A percentile compares a stretch with the other conserved stretches of the same genome.
Evolutionary conservation across 2,113 vertebrate species (phyloP).

Genomic region (Heterocephalus glaber): DNA sequence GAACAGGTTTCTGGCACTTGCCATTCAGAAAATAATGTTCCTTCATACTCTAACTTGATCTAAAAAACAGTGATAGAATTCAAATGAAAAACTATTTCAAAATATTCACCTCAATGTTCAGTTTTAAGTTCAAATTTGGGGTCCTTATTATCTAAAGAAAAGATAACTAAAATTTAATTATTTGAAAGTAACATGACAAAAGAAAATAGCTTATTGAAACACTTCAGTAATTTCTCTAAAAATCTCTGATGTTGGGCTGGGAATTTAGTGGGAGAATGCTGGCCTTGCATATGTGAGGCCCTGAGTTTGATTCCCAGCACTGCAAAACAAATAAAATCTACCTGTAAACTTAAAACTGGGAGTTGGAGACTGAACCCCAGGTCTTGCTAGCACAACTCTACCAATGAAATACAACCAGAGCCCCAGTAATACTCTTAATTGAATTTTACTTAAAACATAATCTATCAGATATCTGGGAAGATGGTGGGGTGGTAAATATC

Average conservation of each 20-base stretch:
- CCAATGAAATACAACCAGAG: too few relatives aligned
- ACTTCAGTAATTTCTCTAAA: not conserved
- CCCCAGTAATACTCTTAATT: not conserved
- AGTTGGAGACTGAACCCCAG: not conserved
- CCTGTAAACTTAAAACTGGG: not conserved
- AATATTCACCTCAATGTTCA: not conserved
- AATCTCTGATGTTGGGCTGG: not conserved
- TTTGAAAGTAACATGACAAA: constrained; percentile 24
- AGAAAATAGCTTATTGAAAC: not conserved
- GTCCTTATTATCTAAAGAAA: constrained; percentile 12
- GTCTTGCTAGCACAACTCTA: not conserved
- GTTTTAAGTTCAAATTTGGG: constrained; percentile 16
- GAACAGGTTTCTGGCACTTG: not conserved
- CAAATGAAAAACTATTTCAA: constrained; percentile 20
- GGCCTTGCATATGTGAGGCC: not conserved
- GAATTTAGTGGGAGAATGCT: not conserved
- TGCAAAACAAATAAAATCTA: not conserved
- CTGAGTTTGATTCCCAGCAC: not conserved
- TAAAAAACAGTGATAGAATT: constrained; percentile 65
- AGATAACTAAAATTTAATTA: constrained; percentile 22
- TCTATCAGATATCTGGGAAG: not conserved
- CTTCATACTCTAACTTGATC: constrained; percentile 78
- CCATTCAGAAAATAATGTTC: constrained; percentile 64
- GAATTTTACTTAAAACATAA: constrained; percentile 46
- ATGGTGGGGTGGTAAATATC: not conserved